Conservation (phyloP, 2,797 vertebrate species). For the Tarsius wallacei region DNA sequence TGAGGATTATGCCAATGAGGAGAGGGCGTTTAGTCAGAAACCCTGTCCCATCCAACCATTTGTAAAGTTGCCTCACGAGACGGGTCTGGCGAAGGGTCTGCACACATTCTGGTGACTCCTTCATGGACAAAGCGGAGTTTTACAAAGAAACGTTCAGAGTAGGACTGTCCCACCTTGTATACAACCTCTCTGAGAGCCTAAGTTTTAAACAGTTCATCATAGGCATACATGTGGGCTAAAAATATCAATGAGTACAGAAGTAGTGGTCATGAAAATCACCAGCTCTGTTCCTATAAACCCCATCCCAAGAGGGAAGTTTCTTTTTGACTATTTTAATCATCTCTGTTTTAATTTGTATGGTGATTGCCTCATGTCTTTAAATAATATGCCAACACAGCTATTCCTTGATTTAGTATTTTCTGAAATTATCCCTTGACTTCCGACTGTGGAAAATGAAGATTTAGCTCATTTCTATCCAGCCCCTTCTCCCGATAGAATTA, state of each 20-base stretch:
- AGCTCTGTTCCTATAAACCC: neutral
- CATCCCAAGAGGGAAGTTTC: neutral
- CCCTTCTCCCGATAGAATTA: neutral
- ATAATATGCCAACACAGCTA: neutral
- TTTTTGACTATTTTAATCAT: neutral
- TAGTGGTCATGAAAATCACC: neutral
- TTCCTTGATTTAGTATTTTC: constrained; percentile 23
- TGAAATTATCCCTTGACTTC: constrained; percentile 8
- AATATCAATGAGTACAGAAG: neutral
- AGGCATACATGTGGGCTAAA: neutral
- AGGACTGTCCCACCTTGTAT: neutral
- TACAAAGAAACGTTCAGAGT: neutral
- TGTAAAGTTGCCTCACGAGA: constrained; percentile 2
- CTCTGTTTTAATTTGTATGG: neutral
- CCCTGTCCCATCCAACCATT: neutral
- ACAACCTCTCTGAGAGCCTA: neutral
- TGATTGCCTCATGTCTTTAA: constrained; percentile 18
- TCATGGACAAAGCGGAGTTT: neutral
- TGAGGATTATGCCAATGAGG: constrained; percentile 7
- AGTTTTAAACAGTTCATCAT: neutral
- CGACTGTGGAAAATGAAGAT: neutral
- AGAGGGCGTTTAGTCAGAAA: constrained; percentile 11
- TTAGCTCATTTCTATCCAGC: neutral
- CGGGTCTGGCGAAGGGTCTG: neutral
- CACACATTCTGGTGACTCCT: neutral